phyloP scores from a whole-genome alignment of 2,888 invertebrate genomes.

The Kryphioiulus occultus region DNA sequence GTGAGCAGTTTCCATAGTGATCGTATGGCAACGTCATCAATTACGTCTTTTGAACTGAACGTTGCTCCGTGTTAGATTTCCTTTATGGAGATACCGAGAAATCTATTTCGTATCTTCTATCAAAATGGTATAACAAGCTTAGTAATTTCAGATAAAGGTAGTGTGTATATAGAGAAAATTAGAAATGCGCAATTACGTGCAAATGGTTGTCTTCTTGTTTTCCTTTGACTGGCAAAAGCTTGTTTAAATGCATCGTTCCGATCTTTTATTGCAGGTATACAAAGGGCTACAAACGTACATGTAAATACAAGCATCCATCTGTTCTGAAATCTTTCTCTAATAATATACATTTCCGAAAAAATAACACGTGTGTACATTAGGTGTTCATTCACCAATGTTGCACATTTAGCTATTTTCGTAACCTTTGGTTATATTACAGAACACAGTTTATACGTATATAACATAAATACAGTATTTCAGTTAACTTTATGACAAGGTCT shows the following conservation, averaged over 20 bases:
- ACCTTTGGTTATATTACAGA: background rate
- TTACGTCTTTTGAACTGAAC: conserved; percentile 13
- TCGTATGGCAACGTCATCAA: conserved; percentile 3
- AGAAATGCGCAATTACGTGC: background rate
- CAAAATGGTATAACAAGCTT: background rate
- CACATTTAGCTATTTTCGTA: background rate
- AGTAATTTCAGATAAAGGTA: background rate
- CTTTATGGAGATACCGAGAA: background rate
- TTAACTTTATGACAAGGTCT: background rate
- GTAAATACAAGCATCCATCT: conserved; percentile 3
- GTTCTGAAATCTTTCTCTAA: background rate
- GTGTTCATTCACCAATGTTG: background rate
- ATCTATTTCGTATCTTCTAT: background rate
- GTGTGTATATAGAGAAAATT: too few relatives aligned
- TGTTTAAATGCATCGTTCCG: background rate
- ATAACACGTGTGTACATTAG: background rate
- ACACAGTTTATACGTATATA: background rate
- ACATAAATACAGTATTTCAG: conserved; percentile 10
- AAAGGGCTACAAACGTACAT: background rate
- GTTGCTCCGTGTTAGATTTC: background rate
- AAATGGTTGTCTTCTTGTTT: background rate
- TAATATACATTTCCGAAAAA: background rate
- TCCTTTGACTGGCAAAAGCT: background rate
- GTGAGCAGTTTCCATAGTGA: background rate
- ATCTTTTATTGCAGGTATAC: conserved; percentile 5